These are phyloP conservation scores for Elephas maximus DNA, from an alignment of 2,113 vertebrate species.

Conservation along the genomic window DNA sequence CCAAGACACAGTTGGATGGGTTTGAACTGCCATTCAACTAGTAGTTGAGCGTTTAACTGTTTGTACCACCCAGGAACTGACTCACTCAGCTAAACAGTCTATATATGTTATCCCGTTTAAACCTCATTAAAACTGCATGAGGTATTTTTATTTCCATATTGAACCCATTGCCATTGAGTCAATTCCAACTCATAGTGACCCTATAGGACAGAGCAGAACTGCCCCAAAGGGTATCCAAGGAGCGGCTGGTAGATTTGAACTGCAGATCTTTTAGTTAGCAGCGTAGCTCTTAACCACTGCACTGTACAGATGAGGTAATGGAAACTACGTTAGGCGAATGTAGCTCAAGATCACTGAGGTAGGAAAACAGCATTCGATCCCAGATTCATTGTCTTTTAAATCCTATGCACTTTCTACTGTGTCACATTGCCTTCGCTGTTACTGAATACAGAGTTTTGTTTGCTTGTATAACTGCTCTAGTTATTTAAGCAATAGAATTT, in stretches of 20 bases:
- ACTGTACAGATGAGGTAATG: background rate
- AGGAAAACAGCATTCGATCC: slow-evolving; percentile 41
- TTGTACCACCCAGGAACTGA: background rate
- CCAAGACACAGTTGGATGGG: background rate
- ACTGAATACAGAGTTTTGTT: background rate
- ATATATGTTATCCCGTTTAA: background rate
- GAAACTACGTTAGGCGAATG: slow-evolving; percentile 3
- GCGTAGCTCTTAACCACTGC: no score
- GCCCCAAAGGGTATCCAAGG: no score
- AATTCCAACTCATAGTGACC: no score
- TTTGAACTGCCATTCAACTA: background rate
- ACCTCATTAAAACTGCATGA: background rate
- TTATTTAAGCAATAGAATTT: slow-evolving; percentile 61
- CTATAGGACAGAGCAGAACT: no score
- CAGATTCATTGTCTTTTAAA: slow-evolving; percentile 32
- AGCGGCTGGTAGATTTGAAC: no score
- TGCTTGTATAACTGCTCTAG: slow-evolving; percentile 51
- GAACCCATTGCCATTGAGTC: background rate
- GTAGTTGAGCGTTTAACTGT: background rate
- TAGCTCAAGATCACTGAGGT: background rate
- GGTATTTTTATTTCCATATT: background rate
- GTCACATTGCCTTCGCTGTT: background rate
- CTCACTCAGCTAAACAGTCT: background rate
- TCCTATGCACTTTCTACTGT: background rate
- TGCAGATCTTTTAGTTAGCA: no score